Conservation (phyloP, 2,797 vertebrate species). For the Alectoris magna region DNA sequence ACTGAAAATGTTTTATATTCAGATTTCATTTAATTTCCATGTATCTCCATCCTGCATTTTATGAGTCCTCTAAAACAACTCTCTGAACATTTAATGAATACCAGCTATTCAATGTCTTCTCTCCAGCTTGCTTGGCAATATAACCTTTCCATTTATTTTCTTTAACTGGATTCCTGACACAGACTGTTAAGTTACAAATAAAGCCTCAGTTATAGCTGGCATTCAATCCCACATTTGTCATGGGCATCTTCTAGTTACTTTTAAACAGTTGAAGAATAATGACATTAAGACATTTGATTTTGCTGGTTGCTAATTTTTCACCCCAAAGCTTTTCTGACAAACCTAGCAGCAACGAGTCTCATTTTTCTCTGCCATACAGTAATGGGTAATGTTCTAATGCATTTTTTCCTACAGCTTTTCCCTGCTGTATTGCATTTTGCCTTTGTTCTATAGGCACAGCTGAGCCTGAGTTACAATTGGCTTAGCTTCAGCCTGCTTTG, state of each 20-base stretch:
- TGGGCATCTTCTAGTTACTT: slow-evolving; percentile 19
- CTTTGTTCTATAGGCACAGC: slow-evolving; percentile 69
- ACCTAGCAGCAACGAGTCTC: not conserved
- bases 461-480: slow-evolving; percentile 62
- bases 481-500: slow-evolving; percentile 59
- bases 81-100: slow-evolving; percentile 1
- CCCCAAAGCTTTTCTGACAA: slow-evolving; percentile 26
- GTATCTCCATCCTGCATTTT: not conserved
- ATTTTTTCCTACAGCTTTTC: slow-evolving; percentile 36
- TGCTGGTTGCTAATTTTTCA: slow-evolving; percentile 23
- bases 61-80: not conserved
- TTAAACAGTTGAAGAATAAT: not conserved
- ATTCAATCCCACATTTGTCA: not conserved
- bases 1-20: not conserved
- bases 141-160: not conserved
- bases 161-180: slow-evolving; percentile 46
- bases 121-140: slow-evolving; percentile 29
- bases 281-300: not conserved
- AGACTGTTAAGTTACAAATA: slow-evolving; percentile 28
- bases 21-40: not conserved
- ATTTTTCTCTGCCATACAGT: slow-evolving; percentile 29
- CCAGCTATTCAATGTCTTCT: not conserved
- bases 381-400: slow-evolving; percentile 30
- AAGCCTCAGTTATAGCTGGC: not conserved
- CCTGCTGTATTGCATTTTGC: slow-evolving; percentile 28